A percentile compares a stretch with the other conserved stretches of the same genome.
Conservation (phyloP, 1,140 invertebrate genomes). For the Anadara kagoshimensis region DNA sequence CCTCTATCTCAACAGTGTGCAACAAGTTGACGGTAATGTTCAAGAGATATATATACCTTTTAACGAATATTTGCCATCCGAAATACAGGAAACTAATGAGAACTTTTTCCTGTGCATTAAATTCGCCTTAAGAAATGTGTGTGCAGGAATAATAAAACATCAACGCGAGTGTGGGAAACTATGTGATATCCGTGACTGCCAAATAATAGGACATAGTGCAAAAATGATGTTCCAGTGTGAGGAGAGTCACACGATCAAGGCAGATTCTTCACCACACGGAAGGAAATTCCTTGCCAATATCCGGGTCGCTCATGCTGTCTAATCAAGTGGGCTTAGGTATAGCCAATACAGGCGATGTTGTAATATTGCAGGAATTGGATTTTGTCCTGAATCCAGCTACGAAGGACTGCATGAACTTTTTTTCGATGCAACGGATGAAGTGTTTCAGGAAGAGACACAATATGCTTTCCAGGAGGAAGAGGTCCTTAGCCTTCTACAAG, state of each 20-base stretch:
- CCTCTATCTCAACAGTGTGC: no score
- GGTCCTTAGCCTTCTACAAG: neutral
- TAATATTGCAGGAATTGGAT: no score
- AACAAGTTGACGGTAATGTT: no score
- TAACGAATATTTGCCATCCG: no score
- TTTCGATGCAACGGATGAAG: neutral
- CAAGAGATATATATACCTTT: no score
- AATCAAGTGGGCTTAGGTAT: neutral
- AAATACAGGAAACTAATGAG: no score
- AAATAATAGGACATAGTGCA: neutral
- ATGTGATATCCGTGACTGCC: neutral
- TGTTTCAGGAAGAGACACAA: neutral
- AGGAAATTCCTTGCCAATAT: slow-evolving; percentile 3
- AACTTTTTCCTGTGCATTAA: no score
- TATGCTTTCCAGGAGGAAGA: neutral
- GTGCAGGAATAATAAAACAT: no score
- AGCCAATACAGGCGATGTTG: neutral
- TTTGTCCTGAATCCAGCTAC: neutral
- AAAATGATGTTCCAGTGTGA: neutral
- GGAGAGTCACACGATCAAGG: no score
- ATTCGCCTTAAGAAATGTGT: no score
- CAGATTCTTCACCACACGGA: neutral
- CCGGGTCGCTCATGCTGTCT: neutral
- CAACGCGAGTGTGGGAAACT: neutral
- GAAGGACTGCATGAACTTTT: neutral